Percentiles rank a stretch among this genome's conserved stretches.
phyloP scores from a whole-genome alignment of 2,113 vertebrate species.

The Passer montanus region DNA sequence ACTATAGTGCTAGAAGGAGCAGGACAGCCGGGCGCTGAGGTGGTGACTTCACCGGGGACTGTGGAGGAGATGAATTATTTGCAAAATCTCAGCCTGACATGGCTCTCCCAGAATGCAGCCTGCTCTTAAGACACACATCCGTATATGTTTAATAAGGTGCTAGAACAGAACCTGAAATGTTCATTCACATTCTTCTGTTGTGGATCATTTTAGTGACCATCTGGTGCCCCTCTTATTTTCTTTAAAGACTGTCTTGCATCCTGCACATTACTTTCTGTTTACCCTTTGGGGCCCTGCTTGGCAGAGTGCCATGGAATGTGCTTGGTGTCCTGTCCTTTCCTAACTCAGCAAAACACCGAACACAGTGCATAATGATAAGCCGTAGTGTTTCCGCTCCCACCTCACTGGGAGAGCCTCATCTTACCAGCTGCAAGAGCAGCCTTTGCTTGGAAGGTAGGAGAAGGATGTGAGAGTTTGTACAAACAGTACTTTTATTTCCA shows the following conservation, averaged over 20 bases:
- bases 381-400: neutral
- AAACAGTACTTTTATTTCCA: neutral
- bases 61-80: neutral
- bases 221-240: neutral
- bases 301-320: conserved; percentile 33
- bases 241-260: neutral
- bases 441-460: neutral
- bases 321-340: conserved; percentile 7
- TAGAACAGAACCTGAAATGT: neutral
- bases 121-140: neutral
- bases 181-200: neutral
- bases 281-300: conserved; percentile 23
- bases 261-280: neutral
- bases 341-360: conserved; percentile 6
- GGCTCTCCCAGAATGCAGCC: neutral
- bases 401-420: neutral
- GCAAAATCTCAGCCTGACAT: neutral
- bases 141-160: conserved; percentile 3
- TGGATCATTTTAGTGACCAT: conserved; percentile 16
- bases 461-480: neutral
- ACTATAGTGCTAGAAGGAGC: neutral
- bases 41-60: neutral
- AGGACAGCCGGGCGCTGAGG: neutral
- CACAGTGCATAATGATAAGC: neutral
- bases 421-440: neutral